Conservation (phyloP, 2,797 vertebrate genomes). For the Forpus xanthops region DNA sequence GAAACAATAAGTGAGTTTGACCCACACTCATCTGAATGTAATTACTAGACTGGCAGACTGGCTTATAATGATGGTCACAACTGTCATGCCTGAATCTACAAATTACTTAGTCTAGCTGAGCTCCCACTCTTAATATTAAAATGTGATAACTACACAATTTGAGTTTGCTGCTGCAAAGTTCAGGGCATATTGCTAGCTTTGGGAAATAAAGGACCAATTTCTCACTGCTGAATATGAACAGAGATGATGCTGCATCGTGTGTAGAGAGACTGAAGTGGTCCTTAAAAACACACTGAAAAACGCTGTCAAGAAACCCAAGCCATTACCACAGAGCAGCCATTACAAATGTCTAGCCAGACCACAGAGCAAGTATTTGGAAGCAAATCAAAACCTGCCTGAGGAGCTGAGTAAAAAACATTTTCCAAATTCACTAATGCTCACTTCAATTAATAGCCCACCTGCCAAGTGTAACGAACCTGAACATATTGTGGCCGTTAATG, state of each 20-base stretch:
- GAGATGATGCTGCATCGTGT: background rate
- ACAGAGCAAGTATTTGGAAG: slow-evolving; percentile 8
- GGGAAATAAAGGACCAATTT: background rate
- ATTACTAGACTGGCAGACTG: background rate
- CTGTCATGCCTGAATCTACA: background rate
- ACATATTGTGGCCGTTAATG: slow-evolving; percentile 16
- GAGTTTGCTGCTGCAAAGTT: background rate
- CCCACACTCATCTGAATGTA: background rate
- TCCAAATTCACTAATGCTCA: background rate
- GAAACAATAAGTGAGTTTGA: background rate
- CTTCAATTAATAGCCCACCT: slow-evolving; percentile 47
- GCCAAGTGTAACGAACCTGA: slow-evolving; percentile 4
- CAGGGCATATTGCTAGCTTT: background rate
- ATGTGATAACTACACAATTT: background rate
- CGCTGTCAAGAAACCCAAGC: background rate
- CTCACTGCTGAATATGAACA: background rate
- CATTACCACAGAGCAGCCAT: background rate
- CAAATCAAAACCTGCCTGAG: slow-evolving; percentile 46
- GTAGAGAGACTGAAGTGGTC: background rate
- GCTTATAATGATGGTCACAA: background rate
- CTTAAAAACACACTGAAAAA: background rate
- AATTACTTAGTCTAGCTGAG: background rate
- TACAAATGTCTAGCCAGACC: background rate
- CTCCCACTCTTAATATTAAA: background rate
- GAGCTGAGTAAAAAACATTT: slow-evolving; percentile 34